Base-by-base conservation (phyloP, 2,797 vertebrate genomes). In the Hyperoplus lanceolatus region DNA sequence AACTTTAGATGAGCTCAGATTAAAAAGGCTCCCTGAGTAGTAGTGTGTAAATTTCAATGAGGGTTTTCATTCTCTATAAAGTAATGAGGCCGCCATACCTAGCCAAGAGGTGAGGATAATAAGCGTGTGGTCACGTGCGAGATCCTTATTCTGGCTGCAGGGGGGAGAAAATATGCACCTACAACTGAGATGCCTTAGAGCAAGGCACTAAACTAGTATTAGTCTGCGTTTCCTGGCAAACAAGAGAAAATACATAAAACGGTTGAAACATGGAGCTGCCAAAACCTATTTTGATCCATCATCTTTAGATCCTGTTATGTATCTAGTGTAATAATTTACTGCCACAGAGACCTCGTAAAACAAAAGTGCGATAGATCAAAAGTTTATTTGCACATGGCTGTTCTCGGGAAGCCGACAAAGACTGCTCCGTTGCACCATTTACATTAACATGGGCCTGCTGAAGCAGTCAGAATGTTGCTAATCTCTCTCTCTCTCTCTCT, bases 361-460 rank as follows among this genome's bases (percentile, higher is more conserved):
- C 11, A 13, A 81, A 59, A 46, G 42, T 60, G 74, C 49, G 21
- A 4, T 45, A 38, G 61, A 84, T 87, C 41, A 76, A 67, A 72
- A 0, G 9, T 80, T 45, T 66, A 55, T 82, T 82, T 85, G 58
- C 42, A 71, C 42, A 53, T 51, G 41, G 8, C 64, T 42, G 38
- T 64, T 79, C 66, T 53, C 72, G 62, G 21, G 60, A 62, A 5
- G 62, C 69, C 63, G n/a, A 43, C 53, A 16, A 65, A 72, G 62
- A 67, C n/a, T 3, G 16, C 45, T 78, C 70, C 8, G 41, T 18
- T 36, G 58, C 67, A 15, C 29, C 43, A 64, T 77, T 70, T 75
- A 50, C 84, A 88, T 90, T 88, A 70, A 60, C 70, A 87, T 87
- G 60, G 73, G 82, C 78, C 16, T 55, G 67, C 62, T 36, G 70